Conservation (phyloP, 2,797 vertebrate genomes). For the Chelon labrosus region DNA sequence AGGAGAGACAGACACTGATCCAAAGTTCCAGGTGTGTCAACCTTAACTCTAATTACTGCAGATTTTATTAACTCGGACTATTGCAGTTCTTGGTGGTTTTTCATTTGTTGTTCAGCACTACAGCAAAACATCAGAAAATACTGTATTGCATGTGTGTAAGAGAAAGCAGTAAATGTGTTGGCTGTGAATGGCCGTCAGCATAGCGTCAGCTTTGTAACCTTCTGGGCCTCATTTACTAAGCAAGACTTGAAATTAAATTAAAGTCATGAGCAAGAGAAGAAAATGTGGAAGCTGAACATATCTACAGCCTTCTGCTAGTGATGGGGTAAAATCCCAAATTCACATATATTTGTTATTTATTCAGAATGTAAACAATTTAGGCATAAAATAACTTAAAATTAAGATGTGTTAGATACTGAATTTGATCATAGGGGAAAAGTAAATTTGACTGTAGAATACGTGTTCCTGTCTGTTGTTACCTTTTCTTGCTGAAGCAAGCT, state of each 20-base stretch:
- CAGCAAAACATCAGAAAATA: background rate
- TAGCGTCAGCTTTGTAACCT: background rate
- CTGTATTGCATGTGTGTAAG: too few relatives aligned
- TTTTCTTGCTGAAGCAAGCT: too few relatives aligned
- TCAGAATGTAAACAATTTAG: too few relatives aligned
- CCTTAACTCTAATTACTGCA: background rate
- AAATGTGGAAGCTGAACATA: background rate
- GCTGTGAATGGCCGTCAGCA: background rate
- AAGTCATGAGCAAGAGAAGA: background rate
- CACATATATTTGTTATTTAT: too few relatives aligned
- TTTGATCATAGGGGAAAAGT: too few relatives aligned
- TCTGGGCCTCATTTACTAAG: too few relatives aligned
- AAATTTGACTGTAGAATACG: too few relatives aligned
- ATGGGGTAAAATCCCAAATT: too few relatives aligned
- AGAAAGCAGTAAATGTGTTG: background rate
- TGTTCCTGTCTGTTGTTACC: too few relatives aligned
- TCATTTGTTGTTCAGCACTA: background rate
- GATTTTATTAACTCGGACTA: background rate
- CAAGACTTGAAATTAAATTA: too few relatives aligned
- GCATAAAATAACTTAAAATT: too few relatives aligned
- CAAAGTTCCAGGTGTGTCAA: constrained; percentile 94
- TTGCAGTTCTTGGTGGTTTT: background rate
- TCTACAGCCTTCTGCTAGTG: background rate
- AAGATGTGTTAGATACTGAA: too few relatives aligned
- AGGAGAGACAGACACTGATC: constrained; percentile 94